Evolutionary conservation across 1,140 invertebrate genomes (phyloP), one percentile per base, ranked within the genome.

Genomic region (Neotoxoptera formosana): DNA sequence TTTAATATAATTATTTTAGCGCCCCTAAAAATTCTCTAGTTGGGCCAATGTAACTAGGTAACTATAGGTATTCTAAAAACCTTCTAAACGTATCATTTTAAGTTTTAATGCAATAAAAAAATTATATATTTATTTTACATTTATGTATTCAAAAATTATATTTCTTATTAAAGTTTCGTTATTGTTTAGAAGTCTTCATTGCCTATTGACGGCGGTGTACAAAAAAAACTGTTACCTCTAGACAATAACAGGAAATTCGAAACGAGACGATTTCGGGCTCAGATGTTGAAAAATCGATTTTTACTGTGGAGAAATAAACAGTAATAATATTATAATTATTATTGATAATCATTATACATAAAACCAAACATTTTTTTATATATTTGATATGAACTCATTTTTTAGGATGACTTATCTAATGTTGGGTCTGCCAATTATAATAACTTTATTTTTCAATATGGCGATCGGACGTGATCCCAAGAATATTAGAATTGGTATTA

Each of bases 361-460:
- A 8, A 41, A 67, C 30, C 11, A 14, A 30, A 83, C 21, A 41
- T 2, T 51, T 8, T 87, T 48, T 87, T 36, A 41, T 0, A 9
- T 17, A 48, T 48, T 48, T 48, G 47, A 87, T 51, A 34, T 20
- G 21, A 41, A 89, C 11, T 25, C 2, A 67, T 90, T 93, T 95
- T 96, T 60, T 95, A 98, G 97, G 14, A 96, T 98, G 93, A 97
- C 99, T 96, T 94, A 97, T 47, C 99, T 99, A 95, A 97, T 99
- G 94, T 97, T 99, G 94, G 97, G 98, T 48, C 95, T 99, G 87
- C 99, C 99, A 1, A 96, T 98, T 1, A 96, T 98, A 56, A 98
- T 99, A 96, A 98, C 99, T 94, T 96, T 99, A 48, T 95, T 99
- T 25, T 99, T 99, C 96, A 99, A 98, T 95, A 95, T 99, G 92